Conservation (phyloP, 2,888 invertebrate species). For the Dorcus parallelipipedus region DNA sequence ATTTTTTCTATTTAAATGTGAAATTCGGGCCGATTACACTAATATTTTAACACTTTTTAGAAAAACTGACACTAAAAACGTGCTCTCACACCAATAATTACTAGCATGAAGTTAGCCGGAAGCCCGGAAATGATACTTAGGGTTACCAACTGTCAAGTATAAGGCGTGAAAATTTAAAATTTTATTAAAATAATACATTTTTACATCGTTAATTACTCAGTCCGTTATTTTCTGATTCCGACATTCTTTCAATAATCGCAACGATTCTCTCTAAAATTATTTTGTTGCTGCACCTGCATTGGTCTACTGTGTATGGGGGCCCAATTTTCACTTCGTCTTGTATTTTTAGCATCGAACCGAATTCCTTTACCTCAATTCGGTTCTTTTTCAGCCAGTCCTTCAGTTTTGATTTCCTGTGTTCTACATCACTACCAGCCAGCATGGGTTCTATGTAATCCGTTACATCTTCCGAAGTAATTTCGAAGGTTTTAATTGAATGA, state of each 20-base stretch:
- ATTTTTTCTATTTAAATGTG: slow-evolving; percentile 3
- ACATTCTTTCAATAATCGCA: slow-evolving; percentile 42
- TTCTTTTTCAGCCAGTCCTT: slow-evolving; percentile 43
- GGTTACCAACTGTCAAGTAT: no score
- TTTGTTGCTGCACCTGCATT: slow-evolving; percentile 44
- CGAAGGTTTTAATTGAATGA: slow-evolving; percentile 36
- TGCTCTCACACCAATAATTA: neutral
- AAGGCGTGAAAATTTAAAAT: no score
- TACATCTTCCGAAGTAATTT: slow-evolving; percentile 24
- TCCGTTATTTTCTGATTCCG: slow-evolving; percentile 31
- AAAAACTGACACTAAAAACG: no score
- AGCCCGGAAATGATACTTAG: neutral
- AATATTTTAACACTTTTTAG: neutral
- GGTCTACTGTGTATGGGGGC: slow-evolving; percentile 44
- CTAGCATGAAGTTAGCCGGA: neutral
- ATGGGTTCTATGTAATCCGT: slow-evolving; percentile 16
- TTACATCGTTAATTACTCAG: slow-evolving; percentile 13
- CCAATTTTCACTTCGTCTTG: slow-evolving; percentile 42
- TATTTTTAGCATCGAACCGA: slow-evolving; percentile 40
- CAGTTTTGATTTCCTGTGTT: slow-evolving; percentile 22
- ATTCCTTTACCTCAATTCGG: slow-evolving; percentile 41
- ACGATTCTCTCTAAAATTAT: slow-evolving; percentile 44
- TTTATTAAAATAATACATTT: neutral
- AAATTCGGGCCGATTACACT: neutral
- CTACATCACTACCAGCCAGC: slow-evolving; percentile 7